Evolutionary conservation across 1,140 invertebrate species (phyloP).

Genomic region (Asobara japonica): DNA sequence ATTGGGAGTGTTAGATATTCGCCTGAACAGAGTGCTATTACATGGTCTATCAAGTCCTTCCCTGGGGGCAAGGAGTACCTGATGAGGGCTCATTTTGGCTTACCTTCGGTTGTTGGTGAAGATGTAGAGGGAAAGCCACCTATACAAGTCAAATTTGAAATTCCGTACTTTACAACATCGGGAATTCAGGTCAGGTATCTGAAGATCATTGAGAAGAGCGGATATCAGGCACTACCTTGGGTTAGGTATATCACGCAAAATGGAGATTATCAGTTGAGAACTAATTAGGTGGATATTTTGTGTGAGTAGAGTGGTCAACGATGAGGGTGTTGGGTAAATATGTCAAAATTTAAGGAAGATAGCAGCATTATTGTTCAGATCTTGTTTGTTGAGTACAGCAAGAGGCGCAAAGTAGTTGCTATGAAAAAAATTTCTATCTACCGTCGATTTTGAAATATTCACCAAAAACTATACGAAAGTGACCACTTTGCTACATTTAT

Average conservation of each 20-base stretch:
- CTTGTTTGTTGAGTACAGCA: no score
- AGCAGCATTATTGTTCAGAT: background rate
- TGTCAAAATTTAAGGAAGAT: no score
- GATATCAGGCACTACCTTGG: constrained; percentile 99
- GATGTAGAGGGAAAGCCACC: constrained; percentile 97
- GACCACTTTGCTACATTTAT: no score
- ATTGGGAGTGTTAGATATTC: constrained; percentile 98
- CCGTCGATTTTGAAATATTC: no score
- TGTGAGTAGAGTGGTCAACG: background rate
- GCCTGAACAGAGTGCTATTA: constrained; percentile 96
- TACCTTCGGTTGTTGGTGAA: constrained; percentile 96
- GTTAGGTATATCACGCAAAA: constrained; percentile 99
- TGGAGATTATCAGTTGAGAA: constrained; percentile 98
- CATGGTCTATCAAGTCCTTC: constrained; percentile 99
- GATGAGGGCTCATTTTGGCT: constrained; percentile 99
- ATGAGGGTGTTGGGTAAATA: background rate
- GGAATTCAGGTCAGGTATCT: constrained; percentile 98
- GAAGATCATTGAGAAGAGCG: constrained; percentile 99
- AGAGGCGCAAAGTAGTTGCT: background rate
- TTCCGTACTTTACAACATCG: constrained; percentile 99
- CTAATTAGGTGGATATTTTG: constrained; percentile 71
- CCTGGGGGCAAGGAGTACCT: constrained; percentile 99
- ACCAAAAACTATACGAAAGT: no score
- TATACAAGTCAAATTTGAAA: constrained; percentile 99
- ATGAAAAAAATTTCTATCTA: no score